Conservation (phyloP, 92 coral and sea anemone genomes). For the Palythoa grandis region DNA sequence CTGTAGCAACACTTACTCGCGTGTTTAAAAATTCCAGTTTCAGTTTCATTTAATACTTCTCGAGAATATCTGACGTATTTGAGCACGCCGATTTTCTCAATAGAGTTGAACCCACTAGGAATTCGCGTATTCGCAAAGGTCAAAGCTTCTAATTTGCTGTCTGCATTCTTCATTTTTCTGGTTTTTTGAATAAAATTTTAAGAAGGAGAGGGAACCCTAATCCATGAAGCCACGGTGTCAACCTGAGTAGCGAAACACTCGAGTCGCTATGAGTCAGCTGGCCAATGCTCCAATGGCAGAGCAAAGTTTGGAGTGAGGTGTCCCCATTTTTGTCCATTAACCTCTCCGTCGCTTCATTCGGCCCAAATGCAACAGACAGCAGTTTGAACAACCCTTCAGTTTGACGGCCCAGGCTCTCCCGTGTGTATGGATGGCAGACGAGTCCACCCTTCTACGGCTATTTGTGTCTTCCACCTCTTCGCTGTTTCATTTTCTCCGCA, state of each 20-base stretch:
- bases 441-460: background rate
- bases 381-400: background rate
- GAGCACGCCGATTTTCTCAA: background rate
- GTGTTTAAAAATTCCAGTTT: background rate
- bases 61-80: background rate
- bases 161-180: background rate
- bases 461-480: constrained; percentile 81
- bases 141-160: background rate
- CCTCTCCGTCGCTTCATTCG: background rate
- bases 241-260: background rate
- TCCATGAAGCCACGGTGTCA: background rate
- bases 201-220: background rate
- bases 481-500: constrained; percentile 75
- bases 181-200: background rate
- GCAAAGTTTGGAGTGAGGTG: no score
- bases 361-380: background rate
- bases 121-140: background rate
- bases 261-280: no score
- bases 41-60: background rate
- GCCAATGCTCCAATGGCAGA: no score
- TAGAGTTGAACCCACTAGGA: background rate
- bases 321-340: background rate
- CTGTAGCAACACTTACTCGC: background rate
- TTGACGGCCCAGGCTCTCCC: background rate
- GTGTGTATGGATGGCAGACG: background rate